Evolutionary conservation across 2,797 vertebrate genomes (phyloP), one percentile per base, ranked within the genome.

Genomic region (Triplophysa bombifrons): DNA sequence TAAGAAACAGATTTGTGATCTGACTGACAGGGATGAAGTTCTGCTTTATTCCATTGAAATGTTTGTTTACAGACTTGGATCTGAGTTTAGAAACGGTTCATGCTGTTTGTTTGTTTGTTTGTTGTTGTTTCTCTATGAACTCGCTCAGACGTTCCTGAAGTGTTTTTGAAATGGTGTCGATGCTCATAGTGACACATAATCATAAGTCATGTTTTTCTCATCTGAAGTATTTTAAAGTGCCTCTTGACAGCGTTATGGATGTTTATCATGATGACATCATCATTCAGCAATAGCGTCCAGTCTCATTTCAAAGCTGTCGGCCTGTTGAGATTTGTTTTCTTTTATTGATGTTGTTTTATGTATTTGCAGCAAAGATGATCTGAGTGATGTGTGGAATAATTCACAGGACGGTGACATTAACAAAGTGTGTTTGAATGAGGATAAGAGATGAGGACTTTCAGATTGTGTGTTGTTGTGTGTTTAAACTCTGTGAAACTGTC

Each of bases 281-380:
- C 77, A 68, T 27, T 53, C 61, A 80, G 80, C 79, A 84, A 82
- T 80, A 83, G 56, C 44, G 75, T 71, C 51, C 60, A 72, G 48
- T 56, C 13, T 13, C 4, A 12, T 20, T 69, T 76, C 30, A 68
- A 50, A 44, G 30, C 64, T 73, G 50, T 72, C 55, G 4, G 61
- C 65, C 68, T 20, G n/a, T 63, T 2, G 9, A 3, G 13, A 6
- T 10, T 41, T 13, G 17, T 50, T 67, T 66, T 71, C 76, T 85
- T 83, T 83, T 72, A 81, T 72, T 74, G 51, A 69, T n/a, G 20
- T 78, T 48, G 38, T 83, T 82, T 81, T 83, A 82, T 80, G 82
- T 77, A 77, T 77, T 74, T 69, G 67, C 74, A 65, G 50, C 41
- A 56, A 16, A 63, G 65, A 55, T 78, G 74, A 82, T 51, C 14